Evolutionary conservation across 2,888 invertebrate species (phyloP).

Genomic region (Dryadula phaetusa): DNA sequence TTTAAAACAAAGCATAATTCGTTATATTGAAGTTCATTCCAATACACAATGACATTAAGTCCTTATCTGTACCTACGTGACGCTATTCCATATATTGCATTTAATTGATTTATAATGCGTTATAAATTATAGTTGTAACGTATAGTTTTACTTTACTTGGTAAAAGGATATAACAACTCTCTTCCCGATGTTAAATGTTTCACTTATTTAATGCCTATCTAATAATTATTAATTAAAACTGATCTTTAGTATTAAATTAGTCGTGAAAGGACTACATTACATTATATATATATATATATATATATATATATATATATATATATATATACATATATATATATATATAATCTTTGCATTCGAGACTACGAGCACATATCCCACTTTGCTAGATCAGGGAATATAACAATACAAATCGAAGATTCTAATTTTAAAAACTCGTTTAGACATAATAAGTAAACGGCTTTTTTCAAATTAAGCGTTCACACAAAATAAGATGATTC

Average conservation of each 20-base stretch:
- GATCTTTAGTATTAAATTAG: no score
- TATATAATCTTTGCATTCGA: no score
- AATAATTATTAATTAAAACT: neutral
- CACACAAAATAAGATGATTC: conserved; percentile 17
- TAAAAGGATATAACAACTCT: conserved; percentile 3
- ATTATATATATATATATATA: no score
- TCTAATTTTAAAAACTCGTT: no score
- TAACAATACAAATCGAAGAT: no score
- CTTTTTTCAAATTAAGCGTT: neutral
- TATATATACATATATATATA: no score
- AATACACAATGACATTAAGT: conserved; percentile 26
- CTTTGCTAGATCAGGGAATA: no score
- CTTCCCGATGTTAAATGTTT: neutral
- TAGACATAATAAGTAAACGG: no score
- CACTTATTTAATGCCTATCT: neutral
- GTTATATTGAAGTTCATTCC: neutral
- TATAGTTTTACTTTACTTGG: conserved; percentile 29
- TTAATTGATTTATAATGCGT: conserved; percentile 61
- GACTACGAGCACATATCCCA: no score
- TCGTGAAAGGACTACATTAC: no score
- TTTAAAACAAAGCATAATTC: neutral
- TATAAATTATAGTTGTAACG: conserved; percentile 51
- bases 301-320: no score
- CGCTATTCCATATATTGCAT: conserved; percentile 47
- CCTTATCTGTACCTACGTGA: conserved; percentile 47